phyloP scores from a whole-genome alignment of 1,140 invertebrate species.

The Dolichoris vasculosae region DNA sequence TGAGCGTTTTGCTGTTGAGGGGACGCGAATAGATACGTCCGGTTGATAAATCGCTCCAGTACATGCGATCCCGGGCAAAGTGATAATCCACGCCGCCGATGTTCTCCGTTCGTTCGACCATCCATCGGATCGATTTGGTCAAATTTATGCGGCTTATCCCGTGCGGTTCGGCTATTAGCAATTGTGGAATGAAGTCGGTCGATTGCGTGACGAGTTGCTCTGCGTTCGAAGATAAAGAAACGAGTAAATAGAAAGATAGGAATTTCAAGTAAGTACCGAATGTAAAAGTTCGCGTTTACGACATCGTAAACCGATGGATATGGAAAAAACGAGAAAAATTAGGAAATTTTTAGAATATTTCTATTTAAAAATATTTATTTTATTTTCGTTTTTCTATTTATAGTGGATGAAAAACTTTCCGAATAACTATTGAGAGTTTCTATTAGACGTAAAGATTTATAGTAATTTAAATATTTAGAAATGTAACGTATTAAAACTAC shows the following conservation, averaged over 20 bases:
- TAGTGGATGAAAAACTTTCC: no score
- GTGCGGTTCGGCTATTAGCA: conserved; percentile 12
- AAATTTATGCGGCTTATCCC: background rate
- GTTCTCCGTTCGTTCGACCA: background rate
- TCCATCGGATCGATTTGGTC: background rate
- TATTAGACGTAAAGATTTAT: no score
- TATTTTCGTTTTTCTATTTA: no score
- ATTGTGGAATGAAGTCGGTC: background rate
- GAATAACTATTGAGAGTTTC: no score
- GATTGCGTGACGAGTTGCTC: background rate
- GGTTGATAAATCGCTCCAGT: conserved; percentile 41
- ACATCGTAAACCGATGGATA: no score
- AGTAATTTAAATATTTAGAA: no score
- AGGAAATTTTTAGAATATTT: no score
- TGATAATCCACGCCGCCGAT: conserved; percentile 30
- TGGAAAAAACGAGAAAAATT: no score
- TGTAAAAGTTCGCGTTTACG: no score
- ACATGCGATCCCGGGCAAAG: background rate
- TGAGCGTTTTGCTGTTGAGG: background rate
- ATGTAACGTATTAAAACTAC: no score
- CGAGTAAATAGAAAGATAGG: background rate
- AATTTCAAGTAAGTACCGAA: no score
- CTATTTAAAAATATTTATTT: no score
- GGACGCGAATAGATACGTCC: background rate
- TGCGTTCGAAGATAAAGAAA: background rate